Percentiles rank a stretch among this genome's conserved stretches.
Conservation (phyloP, 37 sponge, comb jelly and placozoan genomes). For the Beroe forskalii region DNA sequence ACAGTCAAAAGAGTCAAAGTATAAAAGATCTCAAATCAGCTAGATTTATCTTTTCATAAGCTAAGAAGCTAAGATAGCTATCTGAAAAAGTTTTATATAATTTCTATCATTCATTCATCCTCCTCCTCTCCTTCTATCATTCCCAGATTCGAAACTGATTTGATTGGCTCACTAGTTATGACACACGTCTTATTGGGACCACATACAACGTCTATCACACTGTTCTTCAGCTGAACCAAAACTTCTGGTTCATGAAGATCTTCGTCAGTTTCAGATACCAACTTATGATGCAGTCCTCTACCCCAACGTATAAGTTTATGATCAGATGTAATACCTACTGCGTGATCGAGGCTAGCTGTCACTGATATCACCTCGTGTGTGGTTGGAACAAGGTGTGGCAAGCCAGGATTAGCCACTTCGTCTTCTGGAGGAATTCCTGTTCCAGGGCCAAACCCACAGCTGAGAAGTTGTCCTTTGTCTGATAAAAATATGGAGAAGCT, state of each 20-base stretch:
- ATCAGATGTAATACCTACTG: slow-evolving; percentile 23
- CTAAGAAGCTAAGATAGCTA: too few relatives aligned
- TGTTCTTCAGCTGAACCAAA: background rate
- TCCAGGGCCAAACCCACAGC: slow-evolving; percentile 5
- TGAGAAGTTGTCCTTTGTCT: background rate
- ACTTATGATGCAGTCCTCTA: slow-evolving; percentile 15
- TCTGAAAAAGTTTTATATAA: too few relatives aligned
- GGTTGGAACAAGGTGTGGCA: slow-evolving; percentile 10
- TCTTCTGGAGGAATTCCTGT: background rate
- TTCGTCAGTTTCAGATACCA: background rate
- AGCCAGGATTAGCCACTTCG: background rate
- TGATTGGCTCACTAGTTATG: background rate
- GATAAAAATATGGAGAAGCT: slow-evolving; percentile 38
- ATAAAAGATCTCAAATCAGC: too few relatives aligned
- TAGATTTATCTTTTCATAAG: too few relatives aligned
- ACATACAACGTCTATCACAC: background rate
- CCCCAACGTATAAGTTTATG: slow-evolving; percentile 11
- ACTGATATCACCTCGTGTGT: background rate
- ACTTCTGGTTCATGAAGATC: background rate
- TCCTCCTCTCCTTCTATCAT: slow-evolving; percentile 47
- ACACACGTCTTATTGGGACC: slow-evolving; percentile 60
- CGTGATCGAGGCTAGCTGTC: slow-evolving; percentile 45
- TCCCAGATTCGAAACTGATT: slow-evolving; percentile 3
- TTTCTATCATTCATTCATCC: slow-evolving; percentile 48
- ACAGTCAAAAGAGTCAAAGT: too few relatives aligned